Evolutionary conservation across 2,113 vertebrate genomes (phyloP).

Genomic region (Colossoma macropomum): DNA sequence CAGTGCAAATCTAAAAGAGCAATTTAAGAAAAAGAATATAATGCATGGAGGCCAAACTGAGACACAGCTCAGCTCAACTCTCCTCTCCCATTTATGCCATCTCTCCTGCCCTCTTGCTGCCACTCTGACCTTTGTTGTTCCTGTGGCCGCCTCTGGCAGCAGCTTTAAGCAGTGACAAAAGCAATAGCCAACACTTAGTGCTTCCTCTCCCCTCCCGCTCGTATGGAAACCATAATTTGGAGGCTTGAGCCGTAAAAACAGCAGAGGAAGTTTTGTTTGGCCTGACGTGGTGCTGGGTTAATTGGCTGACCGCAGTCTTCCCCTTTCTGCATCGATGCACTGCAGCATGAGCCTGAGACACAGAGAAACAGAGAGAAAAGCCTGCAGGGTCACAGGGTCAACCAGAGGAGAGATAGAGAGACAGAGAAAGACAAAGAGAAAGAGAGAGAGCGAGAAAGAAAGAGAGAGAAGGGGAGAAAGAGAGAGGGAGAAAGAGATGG

Average conservation of each 20-base stretch:
- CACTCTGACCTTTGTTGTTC: constrained; percentile 13
- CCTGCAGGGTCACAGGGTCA: constrained; percentile 65
- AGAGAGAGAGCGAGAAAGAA: constrained; percentile 18
- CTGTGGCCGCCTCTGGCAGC: constrained; percentile 13
- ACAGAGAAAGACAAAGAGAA: constrained; percentile 21
- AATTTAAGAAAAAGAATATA: no score
- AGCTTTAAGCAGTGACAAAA: constrained; percentile 61
- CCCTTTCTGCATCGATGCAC: constrained; percentile 69
- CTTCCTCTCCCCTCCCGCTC: constrained; percentile 53
- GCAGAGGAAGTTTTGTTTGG: constrained; percentile 81
- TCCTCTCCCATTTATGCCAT: neutral
- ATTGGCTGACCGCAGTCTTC: constrained; percentile 78
- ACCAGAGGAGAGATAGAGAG: constrained; percentile 51
- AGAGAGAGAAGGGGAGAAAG: constrained; percentile 15
- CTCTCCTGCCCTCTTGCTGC: neutral
- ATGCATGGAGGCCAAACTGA: no score
- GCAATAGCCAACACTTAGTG: constrained; percentile 55
- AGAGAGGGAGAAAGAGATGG: constrained; percentile 9
- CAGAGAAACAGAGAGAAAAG: constrained; percentile 45
- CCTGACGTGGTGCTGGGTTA: constrained; percentile 69
- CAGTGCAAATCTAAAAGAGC: no score
- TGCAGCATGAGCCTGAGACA: constrained; percentile 65
- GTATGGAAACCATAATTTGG: constrained; percentile 76
- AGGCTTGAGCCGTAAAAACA: constrained; percentile 77
- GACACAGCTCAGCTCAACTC: neutral